These are phyloP conservation scores for Lates calcarifer DNA, from an alignment of 2,113 vertebrate genomes.

Conservation along the genomic window DNA sequence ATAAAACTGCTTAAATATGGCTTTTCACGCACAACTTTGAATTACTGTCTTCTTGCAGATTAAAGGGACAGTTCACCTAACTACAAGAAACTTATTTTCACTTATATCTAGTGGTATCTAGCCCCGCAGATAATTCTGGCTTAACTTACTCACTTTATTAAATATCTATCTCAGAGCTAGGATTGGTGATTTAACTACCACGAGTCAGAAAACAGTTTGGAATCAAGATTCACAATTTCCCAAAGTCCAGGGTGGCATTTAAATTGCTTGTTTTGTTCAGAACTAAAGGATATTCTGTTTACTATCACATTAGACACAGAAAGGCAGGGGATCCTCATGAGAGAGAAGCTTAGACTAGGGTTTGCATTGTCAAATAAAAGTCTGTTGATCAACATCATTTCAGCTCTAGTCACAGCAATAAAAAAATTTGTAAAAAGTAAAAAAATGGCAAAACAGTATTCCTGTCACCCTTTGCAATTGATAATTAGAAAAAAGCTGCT, in stretches of 20 bases:
- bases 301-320: neutral
- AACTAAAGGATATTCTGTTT: neutral
- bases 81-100: neutral
- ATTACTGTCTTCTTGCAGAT: neutral
- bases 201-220: too few relatives aligned
- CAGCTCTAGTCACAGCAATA: neutral
- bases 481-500: too few relatives aligned
- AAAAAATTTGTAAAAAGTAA: too few relatives aligned
- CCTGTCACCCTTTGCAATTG: too few relatives aligned
- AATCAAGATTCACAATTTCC: too few relatives aligned
- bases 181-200: too few relatives aligned
- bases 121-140: neutral
- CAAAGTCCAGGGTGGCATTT: neutral
- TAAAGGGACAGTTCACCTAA: slow-evolving; percentile 14
- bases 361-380: neutral
- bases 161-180: neutral
- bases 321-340: neutral
- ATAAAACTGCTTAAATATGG: neutral
- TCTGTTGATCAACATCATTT: neutral
- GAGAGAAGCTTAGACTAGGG: neutral
- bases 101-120: neutral
- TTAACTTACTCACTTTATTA: neutral
- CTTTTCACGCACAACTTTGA: neutral
- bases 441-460: too few relatives aligned
- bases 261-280: neutral